Evolutionary conservation across 2,888 invertebrate genomes (phyloP), one percentile per base, ranked within the genome.

Genomic region (Macropis europaea): DNA sequence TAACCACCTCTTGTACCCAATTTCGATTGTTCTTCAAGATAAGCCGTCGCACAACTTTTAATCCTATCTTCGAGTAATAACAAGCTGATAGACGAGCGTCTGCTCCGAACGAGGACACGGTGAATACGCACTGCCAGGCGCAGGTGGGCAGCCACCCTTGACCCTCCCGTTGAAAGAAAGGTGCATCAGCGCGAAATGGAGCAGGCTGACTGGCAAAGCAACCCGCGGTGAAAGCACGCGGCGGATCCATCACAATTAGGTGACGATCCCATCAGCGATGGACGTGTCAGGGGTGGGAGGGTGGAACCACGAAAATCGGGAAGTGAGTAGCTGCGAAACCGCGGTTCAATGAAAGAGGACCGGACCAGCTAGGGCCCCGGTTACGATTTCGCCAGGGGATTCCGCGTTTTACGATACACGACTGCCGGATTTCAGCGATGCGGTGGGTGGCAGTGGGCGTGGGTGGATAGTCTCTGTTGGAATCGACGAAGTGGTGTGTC

Each of bases 271-370:
- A 71, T 63, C 63, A 50, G 42, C 48, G 47, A 36, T 42, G 36
- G 34, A 53, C 30, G 13, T 28, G n/a, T n/a, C n/a, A n/a, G n/a
- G n/a, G 28, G 15, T 7, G 28, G 11, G 15, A 28, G 22, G 57
- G 60, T 52, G 61, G 57, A 57, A 69, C 73, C 69, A 70, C 68
- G 67, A 77, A 77, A 81, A 78, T 78, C 66, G 63, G 57, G 73
- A 76, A 71, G 68, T 61, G 73, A 68, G 73, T 70, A 77, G 45
- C 73, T 76, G 74, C 76, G 72, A 78, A 84, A 80, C 81, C 80
- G 77, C 79, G 78, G 45, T 17, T 52, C 40, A 60, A 69, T 63
- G 59, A 59, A 69, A 69, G 59, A 53, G 50, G 15, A 13, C 30
- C 11, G 7, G 26, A 42, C 26, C 17, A 19, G 30, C n/a, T 54